Percentiles rank a stretch among this genome's conserved stretches.
Evolutionary conservation across 2,113 vertebrate genomes (phyloP).

Genomic region (Cyprinodon brontotheroides): DNA sequence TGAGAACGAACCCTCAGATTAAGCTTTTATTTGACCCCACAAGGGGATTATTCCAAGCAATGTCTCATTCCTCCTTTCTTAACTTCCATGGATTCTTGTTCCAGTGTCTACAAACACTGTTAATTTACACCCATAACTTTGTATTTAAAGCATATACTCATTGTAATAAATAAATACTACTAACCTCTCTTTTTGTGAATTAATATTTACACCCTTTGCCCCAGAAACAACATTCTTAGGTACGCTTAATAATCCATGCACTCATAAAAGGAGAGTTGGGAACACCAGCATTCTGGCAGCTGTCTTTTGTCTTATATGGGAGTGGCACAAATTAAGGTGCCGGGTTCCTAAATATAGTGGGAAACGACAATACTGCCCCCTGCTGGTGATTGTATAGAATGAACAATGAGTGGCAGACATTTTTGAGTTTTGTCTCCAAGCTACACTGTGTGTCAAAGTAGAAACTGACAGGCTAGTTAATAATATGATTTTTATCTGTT

Average conservation of each 20-base stretch:
- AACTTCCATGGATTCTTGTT: constrained; percentile 32
- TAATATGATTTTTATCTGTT: not conserved
- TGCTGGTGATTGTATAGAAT: constrained; percentile 5
- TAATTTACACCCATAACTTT: not conserved
- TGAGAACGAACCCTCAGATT: constrained; percentile 22
- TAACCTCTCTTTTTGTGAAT: not conserved
- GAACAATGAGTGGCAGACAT: not conserved
- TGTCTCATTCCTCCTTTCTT: constrained; percentile 46
- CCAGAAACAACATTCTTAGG: not conserved
- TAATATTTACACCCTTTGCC: no score
- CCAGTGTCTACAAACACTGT: not conserved
- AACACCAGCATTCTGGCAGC: constrained; percentile 9
- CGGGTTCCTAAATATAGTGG: not conserved
- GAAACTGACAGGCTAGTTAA: not conserved
- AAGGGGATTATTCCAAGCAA: constrained; percentile 40
- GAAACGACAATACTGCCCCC: constrained; percentile 56
- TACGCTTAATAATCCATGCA: not conserved
- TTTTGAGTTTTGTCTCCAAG: not conserved
- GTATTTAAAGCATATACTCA: not conserved
- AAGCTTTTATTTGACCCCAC: constrained; percentile 51
- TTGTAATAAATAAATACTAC: not conserved
- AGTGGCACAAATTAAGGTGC: constrained; percentile 40
- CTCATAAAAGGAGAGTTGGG: constrained; percentile 4
- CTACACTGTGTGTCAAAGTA: not conserved
- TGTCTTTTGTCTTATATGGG: constrained; percentile 38